phyloP scores from a whole-genome alignment of 2,797 vertebrate species.

The Saxicola maurus region DNA sequence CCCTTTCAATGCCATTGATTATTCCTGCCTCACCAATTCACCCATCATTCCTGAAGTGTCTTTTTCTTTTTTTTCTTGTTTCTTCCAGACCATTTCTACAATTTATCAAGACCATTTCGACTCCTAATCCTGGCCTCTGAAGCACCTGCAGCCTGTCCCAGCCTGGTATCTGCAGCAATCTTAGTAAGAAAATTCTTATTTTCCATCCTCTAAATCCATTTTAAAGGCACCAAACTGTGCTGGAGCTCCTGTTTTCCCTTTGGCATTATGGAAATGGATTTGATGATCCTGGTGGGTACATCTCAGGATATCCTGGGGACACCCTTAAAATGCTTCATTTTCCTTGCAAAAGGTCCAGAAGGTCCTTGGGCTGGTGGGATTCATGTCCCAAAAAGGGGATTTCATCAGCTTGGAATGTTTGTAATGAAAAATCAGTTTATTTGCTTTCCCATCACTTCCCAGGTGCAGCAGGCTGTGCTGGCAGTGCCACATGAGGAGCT shows the following conservation, averaged over 20 bases:
- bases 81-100: constrained; percentile 53
- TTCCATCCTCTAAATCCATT: background rate
- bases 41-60: background rate
- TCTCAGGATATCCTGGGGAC: background rate
- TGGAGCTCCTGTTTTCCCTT: background rate
- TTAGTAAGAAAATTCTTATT: constrained; percentile 23
- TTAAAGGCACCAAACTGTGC: background rate
- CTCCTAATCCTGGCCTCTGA: constrained; percentile 46
- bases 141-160: constrained; percentile 31
- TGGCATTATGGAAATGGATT: background rate
- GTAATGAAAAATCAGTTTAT: background rate
- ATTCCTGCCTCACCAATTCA: background rate
- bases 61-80: background rate
- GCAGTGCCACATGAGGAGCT: background rate
- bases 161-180: constrained; percentile 14
- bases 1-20: background rate
- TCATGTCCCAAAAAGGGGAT: background rate
- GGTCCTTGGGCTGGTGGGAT: background rate
- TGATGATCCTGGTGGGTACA: background rate
- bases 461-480: background rate
- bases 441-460: background rate
- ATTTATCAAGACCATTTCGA: constrained; percentile 52
- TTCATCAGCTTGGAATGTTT: background rate
- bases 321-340: background rate
- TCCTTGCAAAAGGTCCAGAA: background rate